A percentile compares a stretch with the other conserved stretches of the same genome.
Evolutionary conservation across 1,140 invertebrate species (phyloP).

Genomic region (Papilio machaon): DNA sequence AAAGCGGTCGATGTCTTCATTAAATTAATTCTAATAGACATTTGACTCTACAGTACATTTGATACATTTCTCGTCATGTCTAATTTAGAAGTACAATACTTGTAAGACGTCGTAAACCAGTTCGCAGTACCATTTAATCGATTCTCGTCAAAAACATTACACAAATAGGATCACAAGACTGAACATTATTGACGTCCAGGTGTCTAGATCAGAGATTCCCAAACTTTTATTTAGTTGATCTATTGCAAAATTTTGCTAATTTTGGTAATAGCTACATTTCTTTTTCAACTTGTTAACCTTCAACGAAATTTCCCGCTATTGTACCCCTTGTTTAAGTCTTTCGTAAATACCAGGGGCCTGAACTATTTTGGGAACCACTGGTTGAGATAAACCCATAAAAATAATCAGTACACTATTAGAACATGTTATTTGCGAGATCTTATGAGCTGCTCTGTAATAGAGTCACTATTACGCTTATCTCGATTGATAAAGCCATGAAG

Average conservation of each 20-base stretch:
- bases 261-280: no score
- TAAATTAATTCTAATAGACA: not conserved
- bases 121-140: slow-evolving; percentile 24
- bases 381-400: slow-evolving; percentile 11
- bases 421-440: slow-evolving; percentile 5
- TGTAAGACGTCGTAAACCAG: slow-evolving; percentile 7
- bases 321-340: no score
- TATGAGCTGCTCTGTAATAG: slow-evolving; percentile 21
- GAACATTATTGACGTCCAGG: slow-evolving; percentile 34
- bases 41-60: not conserved
- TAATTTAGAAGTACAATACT: slow-evolving; percentile 33
- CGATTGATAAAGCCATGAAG: slow-evolving; percentile 15
- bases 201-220: not conserved
- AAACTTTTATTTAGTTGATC: not conserved
- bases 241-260: no score
- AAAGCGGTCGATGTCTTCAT: not conserved
- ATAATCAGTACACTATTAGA: slow-evolving; percentile 10
- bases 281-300: no score
- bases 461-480: slow-evolving; percentile 33
- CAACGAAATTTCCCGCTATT: no score
- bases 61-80: not conserved
- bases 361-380: not conserved
- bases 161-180: slow-evolving; percentile 43
- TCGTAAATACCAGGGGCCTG: no score
- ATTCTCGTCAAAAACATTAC: slow-evolving; percentile 12